A percentile compares a stretch with the other conserved stretches of the same genome.
Evolutionary conservation across 1,140 invertebrate genomes (phyloP).

Genomic region (Notospermus geniculatus): DNA sequence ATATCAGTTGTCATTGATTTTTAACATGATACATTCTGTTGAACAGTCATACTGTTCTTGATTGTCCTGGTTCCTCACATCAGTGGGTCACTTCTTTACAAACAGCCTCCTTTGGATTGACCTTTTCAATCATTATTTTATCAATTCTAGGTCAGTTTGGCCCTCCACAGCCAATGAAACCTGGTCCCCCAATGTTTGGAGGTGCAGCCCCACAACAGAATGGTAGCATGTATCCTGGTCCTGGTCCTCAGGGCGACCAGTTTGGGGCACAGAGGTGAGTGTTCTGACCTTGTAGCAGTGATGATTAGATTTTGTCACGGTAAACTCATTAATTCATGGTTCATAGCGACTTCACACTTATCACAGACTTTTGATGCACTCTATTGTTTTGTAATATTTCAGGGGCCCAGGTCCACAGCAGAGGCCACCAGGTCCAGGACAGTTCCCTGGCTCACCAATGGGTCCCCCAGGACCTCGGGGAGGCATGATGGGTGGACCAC

Average conservation of each 20-base stretch:
- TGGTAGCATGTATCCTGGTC: slow-evolving; percentile 17
- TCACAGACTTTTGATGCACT: neutral
- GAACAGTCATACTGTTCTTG: neutral
- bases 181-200: slow-evolving; percentile 13
- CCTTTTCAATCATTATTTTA: too few relatives aligned
- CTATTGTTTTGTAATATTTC: neutral
- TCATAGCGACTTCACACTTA: too few relatives aligned
- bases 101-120: too few relatives aligned
- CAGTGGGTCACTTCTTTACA: too few relatives aligned
- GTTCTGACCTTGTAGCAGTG: too few relatives aligned
- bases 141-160: slow-evolving; percentile 23
- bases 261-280: neutral
- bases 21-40: neutral
- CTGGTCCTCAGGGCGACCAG: slow-evolving; percentile 12
- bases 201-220: slow-evolving; percentile 22
- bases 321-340: too few relatives aligned
- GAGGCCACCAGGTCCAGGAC: slow-evolving; percentile 8
- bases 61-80: too few relatives aligned
- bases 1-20: too few relatives aligned
- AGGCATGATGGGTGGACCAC: slow-evolving; percentile 1
- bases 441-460: neutral
- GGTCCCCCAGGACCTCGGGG: neutral
- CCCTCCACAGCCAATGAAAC: slow-evolving; percentile 9
- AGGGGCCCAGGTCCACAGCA: neutral
- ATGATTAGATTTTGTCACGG: too few relatives aligned